Percentiles rank a stretch among this genome's conserved stretches.
These are phyloP conservation scores for Polia nebulosa DNA, from an alignment of 2,888 invertebrate genomes.

Conservation along the genomic window DNA sequence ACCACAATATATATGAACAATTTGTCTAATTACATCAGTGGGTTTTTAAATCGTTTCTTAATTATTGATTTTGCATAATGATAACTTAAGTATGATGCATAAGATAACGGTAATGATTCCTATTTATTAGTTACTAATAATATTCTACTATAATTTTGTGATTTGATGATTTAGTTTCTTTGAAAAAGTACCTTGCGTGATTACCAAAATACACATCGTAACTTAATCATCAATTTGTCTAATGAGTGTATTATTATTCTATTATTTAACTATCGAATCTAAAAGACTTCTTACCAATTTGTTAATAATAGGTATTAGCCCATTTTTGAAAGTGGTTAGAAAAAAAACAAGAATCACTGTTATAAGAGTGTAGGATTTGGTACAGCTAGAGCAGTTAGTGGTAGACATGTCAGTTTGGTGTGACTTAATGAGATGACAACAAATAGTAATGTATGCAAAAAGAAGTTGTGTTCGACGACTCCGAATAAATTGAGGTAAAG, in stretches of 20 bases:
- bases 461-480: neutral
- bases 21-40: neutral
- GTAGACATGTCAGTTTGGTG: neutral
- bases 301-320: no score
- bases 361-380: neutral
- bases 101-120: neutral
- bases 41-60: neutral
- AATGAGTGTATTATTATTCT: neutral
- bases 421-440: neutral
- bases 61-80: conserved; percentile 10
- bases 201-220: neutral
- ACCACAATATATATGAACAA: neutral
- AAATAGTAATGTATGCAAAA: neutral
- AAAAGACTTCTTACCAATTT: neutral
- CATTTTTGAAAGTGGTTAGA: no score
- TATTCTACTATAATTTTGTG: neutral
- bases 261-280: neutral
- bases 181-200: neutral
- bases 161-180: neutral
- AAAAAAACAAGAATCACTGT: neutral
- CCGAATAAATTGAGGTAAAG: neutral
- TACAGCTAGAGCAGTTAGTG: neutral
- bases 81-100: neutral
- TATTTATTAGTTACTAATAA: neutral
- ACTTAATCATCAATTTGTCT: neutral